Evolutionary conservation across 2,888 invertebrate species (phyloP).

Genomic region (Tiliacea aurago): DNA sequence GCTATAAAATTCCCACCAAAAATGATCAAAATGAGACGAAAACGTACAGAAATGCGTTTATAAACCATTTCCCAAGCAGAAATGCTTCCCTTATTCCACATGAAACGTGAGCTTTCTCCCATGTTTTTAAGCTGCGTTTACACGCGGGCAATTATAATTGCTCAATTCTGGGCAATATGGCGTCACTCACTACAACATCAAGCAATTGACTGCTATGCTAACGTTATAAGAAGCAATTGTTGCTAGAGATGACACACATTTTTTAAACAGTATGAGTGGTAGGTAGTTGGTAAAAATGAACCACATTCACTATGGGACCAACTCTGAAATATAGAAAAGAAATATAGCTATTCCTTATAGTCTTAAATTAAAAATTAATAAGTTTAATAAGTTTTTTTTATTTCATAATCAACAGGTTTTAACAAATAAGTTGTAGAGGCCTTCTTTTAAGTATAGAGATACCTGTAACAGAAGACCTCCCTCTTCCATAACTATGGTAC

Average conservation of each 20-base stretch:
- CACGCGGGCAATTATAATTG: background rate
- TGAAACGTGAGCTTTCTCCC: slow-evolving; percentile 20
- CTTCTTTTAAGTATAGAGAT: no score
- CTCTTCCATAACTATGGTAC: no score
- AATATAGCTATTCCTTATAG: background rate
- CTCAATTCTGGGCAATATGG: background rate
- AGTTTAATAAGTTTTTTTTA: no score
- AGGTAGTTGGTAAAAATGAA: background rate
- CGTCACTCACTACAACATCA: background rate
- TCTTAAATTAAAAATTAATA: no score
- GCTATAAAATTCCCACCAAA: background rate
- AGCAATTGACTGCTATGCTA: no score
- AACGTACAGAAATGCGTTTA: background rate
- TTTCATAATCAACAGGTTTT: no score
- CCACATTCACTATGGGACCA: background rate
- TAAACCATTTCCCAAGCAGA: slow-evolving; percentile 13
- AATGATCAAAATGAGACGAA: background rate
- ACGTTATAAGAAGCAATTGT: background rate
- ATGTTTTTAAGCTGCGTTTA: slow-evolving; percentile 2
- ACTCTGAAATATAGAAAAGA: background rate
- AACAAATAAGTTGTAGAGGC: no score
- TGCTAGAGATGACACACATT: background rate
- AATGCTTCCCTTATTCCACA: background rate
- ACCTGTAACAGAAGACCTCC: no score
- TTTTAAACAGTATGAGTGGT: background rate